Base-by-base conservation (phyloP, 2,797 vertebrate genomes). In the Nothura maculosa region DNA sequence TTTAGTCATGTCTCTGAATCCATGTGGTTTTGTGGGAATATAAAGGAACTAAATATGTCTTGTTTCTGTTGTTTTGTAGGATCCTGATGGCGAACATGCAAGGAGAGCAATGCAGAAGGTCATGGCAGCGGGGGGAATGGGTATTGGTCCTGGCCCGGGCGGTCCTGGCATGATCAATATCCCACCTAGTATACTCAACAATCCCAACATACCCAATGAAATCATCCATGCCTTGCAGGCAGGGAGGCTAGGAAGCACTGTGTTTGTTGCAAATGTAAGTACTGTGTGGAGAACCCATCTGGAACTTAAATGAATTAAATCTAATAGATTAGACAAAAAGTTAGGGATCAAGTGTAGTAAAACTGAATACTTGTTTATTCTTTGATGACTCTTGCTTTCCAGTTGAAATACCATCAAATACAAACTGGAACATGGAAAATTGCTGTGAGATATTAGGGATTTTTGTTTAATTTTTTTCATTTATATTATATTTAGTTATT, bases 261-360 rank as follows among this genome's bases (percentile, higher is more conserved):
- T 99, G 80, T 99, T 99, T 93, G 99, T 99, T 93, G 99, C 99
- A 85, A 99, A 99, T 95, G 99, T 99, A 96, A 98, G 99, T 82
- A 94, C 62, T 50, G 24, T 30, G 55, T n/a, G 10, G 4, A 43
- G 43, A 24, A 2, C 6, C 10, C 58, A 34, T 36, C 32, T 67
- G 52, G 17, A 12, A 25, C 28, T 77, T 54, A 50, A 58, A 9
- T 45, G 43, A 14, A 40, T 20, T 88, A 54, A 58, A 40, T 24
- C 17, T 66, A 25, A 36, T 4, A 11, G 25, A 7, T 50, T 42
- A 9, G 42, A 62, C 48, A 48, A 61, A 43, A 45, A 73, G 22
- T 32, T 30, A 20, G n/a, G n/a, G 64, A 14, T 10, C 12, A 34
- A 11, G 42, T 62, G 20, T 55, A 74, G 52, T 70, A 47, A n/a